Percentiles rank a stretch among this genome's conserved stretches.
Conservation (phyloP, 1,140 invertebrate species). For the Neuroterus valhalla region DNA sequence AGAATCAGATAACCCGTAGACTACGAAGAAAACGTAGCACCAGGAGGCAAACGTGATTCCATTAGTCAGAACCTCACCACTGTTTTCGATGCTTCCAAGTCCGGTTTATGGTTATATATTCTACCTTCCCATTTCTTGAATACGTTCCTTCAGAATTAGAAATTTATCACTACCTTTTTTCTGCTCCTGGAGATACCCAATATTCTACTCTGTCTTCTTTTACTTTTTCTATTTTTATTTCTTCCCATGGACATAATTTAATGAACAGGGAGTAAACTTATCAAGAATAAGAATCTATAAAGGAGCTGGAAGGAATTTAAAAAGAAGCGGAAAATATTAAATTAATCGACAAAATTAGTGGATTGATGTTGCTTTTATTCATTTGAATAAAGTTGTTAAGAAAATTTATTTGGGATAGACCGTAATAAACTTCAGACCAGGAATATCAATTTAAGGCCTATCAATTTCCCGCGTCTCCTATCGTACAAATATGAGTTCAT, state of each 20-base stretch:
- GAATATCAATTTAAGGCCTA: too few relatives aligned
- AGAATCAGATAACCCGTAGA: background rate
- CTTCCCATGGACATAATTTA: background rate
- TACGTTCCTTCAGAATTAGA: background rate
- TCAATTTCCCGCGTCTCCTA: too few relatives aligned
- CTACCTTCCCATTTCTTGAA: conserved; percentile 18
- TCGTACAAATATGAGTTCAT: too few relatives aligned
- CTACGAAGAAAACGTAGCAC: conserved; percentile 60
- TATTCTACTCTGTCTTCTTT: conserved; percentile 7
- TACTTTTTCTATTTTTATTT: background rate
- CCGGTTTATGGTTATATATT: conserved; percentile 11
- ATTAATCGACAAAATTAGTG: conserved; percentile 6
- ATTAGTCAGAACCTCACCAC: conserved; percentile 68
- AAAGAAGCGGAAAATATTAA: background rate
- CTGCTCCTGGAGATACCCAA: conserved; percentile 29
- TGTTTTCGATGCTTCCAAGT: conserved; percentile 15
- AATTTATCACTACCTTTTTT: conserved; percentile 25
- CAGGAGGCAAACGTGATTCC: conserved; percentile 67
- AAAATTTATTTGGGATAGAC: background rate
- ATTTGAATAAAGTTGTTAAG: conserved; percentile 6
- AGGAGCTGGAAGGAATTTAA: conserved; percentile 14
- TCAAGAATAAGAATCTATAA: conserved; percentile 18
- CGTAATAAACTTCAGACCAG: too few relatives aligned
- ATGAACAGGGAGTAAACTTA: conserved; percentile 2
- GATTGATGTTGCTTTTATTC: background rate